Evolutionary conservation across 2,113 vertebrate species (phyloP), one percentile per base, ranked within the genome.

Genomic region (Meleagris gallopavo): DNA sequence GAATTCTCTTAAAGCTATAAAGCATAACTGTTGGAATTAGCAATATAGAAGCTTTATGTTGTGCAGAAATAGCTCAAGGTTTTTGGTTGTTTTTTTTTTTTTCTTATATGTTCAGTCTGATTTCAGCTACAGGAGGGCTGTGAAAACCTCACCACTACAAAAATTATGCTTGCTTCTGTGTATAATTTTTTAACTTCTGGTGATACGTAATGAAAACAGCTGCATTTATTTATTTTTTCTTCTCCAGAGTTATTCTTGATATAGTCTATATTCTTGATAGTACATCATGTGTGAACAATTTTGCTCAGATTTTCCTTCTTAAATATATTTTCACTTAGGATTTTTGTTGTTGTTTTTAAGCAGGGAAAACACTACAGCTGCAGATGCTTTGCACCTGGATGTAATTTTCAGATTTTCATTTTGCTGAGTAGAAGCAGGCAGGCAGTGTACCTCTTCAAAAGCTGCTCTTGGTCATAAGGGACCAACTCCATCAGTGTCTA

Each of bases 1-100:
- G 67, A 91, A 74, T 92, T 91, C 84, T 94, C 87, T 94, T 89
- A 91, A 93, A 92, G 43, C 91, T 95, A 61, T 57, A 85, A 95
- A 89, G 79, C 67, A 0, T 77, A 91, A 38, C 62, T 84, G 65
- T 34, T 79, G 38, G 74, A 93, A 86, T 75, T 87, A 60, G 78
- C 64, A 85, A 1, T 70, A 58, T 70, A 58, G 86, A 66, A 25
- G 9, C 45, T 58, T 21, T 66, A 55, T 22, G 8, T 66, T 87
- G 62, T 92, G 54, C 58, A 55, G 64, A 34, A 41, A 73, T 55
- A 62, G 66, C 74, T 41, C 1, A 2, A 62, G 86, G 8, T 11
- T 85, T 89, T 74, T 87, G 64, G 71, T 25, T 54, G 15, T 29
- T 16, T 6, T 54, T 52, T 14, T 29, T 29, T 54, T 27, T 52